Base-by-base conservation (phyloP, 2,113 vertebrate genomes). In the Perca schrenkii region DNA sequence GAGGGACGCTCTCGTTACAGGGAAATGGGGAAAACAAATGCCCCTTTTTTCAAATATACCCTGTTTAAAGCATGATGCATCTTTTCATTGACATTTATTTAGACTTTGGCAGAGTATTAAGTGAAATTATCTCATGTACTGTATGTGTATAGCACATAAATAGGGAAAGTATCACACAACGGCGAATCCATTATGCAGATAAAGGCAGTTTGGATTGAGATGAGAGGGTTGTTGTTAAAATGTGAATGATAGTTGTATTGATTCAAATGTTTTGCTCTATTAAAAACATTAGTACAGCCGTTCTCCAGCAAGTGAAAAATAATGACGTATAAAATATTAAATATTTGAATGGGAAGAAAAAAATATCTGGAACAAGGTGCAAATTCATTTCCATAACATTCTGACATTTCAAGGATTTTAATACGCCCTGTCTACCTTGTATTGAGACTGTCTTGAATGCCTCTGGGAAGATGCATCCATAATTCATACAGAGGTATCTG, bases 401-500 rank as follows among this genome's bases (percentile, higher is more conserved):
- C 34, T 67, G 22, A 58, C 17, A 81, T 34, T 28, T 46, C 43
- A 4, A 57, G 25, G 56, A 57, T 62, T 75, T 56, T 66, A 62
- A n/a, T 21, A 25, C 36, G 40, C 58, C 46, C 54, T 47, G 53
- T 22, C 17, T 58, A 7, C 16, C 49, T 63, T 63, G 22, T 63
- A 60, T 74, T 80, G 46, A 75, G 80, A 31, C 80, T 72, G 8
- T 17, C 10, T 31, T 71, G 56, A 68, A 73, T 8, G 46, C 76
- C 78, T 85, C 61, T 79, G 77, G 60, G 60, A 87, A 80, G 78
- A 79, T 70, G 79, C 71, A 84, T 84, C 61, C 47, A 69, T 80
- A 61, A 82, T 83, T 84, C 77, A 74, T 74, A 72, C 69, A 73
- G 75, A 46, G 50, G 50, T 62, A 61, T 76, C 65, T 16, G 43